These are phyloP conservation scores for Lacanobia wlatinum DNA, from an alignment of 2,888 invertebrate genomes.

Conservation along the genomic window DNA sequence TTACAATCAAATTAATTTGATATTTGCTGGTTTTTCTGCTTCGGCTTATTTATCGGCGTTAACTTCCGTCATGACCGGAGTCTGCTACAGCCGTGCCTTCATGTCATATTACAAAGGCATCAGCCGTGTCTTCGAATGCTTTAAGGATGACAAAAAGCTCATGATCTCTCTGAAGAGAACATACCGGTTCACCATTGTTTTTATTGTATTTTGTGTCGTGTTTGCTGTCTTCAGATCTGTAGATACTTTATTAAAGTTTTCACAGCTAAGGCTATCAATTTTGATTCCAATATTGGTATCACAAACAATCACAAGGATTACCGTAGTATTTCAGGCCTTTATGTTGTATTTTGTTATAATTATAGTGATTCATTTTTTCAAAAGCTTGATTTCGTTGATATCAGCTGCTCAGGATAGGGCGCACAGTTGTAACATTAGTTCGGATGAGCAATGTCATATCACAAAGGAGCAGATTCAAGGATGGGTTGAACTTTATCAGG, in stretches of 20 bases:
- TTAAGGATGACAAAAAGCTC: slow-evolving; percentile 18
- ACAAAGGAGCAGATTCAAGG: slow-evolving; percentile 10
- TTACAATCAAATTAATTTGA: slow-evolving; percentile 2
- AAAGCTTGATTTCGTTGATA: slow-evolving; percentile 7
- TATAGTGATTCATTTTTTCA: slow-evolving; percentile 2
- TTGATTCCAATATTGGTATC: slow-evolving; percentile 8
- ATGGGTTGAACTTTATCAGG: slow-evolving; percentile 12
- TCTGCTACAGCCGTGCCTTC: slow-evolving; percentile 16
- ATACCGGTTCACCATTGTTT: background rate
- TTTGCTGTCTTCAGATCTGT: slow-evolving; percentile 13
- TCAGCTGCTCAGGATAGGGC: background rate
- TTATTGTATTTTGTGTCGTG: background rate
- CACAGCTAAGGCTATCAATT: background rate
- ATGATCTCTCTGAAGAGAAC: slow-evolving; percentile 6
- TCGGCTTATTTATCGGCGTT: background rate
- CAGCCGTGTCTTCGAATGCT: background rate
- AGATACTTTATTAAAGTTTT: background rate
- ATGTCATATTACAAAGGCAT: slow-evolving; percentile 13
- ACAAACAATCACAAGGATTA: background rate
- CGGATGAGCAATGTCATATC: background rate
- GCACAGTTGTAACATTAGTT: too few relatives aligned
- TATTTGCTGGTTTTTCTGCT: slow-evolving; percentile 1
- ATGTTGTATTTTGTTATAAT: slow-evolving; percentile 1
- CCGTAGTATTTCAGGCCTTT: background rate
- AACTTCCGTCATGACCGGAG: background rate